Base-by-base conservation (phyloP, 2,113 vertebrate species). In the Phyllostomus discolor region DNA sequence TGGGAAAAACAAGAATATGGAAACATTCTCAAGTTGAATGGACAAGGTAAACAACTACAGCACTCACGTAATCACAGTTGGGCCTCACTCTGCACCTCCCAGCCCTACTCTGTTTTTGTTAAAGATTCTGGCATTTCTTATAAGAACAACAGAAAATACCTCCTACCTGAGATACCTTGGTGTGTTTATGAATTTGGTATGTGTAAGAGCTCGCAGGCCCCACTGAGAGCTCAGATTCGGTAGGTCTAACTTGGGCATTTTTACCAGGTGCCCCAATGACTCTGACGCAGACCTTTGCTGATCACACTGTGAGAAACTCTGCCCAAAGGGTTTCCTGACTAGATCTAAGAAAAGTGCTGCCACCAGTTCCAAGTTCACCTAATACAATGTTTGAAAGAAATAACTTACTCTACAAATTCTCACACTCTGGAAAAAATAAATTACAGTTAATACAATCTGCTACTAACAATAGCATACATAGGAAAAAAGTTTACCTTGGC, bases 401-500 rank as follows among this genome's bases (percentile, higher is more conserved):
- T 54, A 4, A 57, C 69, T 90, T 66, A 82, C 24, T 75, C 62
- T 66, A 46, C 38, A 85, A 78, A 91, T 75, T 46, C 80, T 95
- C 41, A 73, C 4, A 62, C 52, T 72, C 64, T 92, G 38, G 20
- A 78, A 93, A 28, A 95, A 93, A 95, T 26, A 41, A 43, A 81
- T 64, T 62, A 80, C 31, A 31, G n/a, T 81, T 54, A 57, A 84
- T 73, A 10, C 35, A 78, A 95, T 70, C 46, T 75, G 38, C 87
- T 69, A 89, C 57, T 62, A 73, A 90, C 24, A 16, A 81, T 59
- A 62, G 14, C 66, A 84, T 82, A 57, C 43, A 43, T 59, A 73
- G 50, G 22, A 64, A 43, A 4, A 88, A 84, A 72, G 0, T 93
- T 98, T 97, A 99, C 99, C 99, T 99, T 99, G 66, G 99, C 99